Percentiles rank a stretch among this genome's conserved stretches.
Evolutionary conservation across 2,888 invertebrate genomes (phyloP).

Genomic region (Omphaloscelis lunosa): DNA sequence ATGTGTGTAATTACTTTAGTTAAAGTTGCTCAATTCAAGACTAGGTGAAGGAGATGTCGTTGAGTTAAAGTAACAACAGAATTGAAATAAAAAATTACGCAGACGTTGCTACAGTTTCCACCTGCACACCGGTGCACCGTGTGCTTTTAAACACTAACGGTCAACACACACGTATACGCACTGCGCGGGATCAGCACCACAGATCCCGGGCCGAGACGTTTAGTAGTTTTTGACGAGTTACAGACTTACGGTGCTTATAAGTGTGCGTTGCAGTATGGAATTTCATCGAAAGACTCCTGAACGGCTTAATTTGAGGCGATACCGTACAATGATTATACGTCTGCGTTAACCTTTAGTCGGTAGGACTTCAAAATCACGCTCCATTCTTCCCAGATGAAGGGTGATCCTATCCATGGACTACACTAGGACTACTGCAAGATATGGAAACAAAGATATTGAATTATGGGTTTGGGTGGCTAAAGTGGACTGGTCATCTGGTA

Average conservation of each 20-base stretch:
- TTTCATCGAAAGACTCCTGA: not conserved
- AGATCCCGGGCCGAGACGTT: not conserved
- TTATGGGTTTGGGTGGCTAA: no score
- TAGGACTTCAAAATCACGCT: not conserved
- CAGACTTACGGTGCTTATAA: not conserved
- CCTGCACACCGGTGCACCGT: not conserved
- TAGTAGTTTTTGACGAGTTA: no score
- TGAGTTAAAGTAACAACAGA: not conserved
- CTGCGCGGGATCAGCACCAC: not conserved
- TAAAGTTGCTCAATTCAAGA: not conserved
- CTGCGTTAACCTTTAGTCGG: not conserved
- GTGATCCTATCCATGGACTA: not conserved
- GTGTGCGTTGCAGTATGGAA: not conserved
- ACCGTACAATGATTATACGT: not conserved
- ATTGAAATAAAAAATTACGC: not conserved
- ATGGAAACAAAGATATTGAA: no score
- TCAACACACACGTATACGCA: not conserved
- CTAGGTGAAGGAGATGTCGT: slow-evolving; percentile 17
- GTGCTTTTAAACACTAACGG: not conserved
- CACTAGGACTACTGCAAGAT: no score
- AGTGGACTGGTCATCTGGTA: no score
- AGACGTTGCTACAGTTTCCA: not conserved
- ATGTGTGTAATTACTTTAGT: not conserved
- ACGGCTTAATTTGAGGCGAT: not conserved
- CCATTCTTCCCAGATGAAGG: not conserved